A percentile compares a stretch with the other conserved stretches of the same genome.
These are phyloP conservation scores for Drosophila carrolli DNA, from an alignment of 1,140 invertebrate genomes.

Conservation along the genomic window DNA sequence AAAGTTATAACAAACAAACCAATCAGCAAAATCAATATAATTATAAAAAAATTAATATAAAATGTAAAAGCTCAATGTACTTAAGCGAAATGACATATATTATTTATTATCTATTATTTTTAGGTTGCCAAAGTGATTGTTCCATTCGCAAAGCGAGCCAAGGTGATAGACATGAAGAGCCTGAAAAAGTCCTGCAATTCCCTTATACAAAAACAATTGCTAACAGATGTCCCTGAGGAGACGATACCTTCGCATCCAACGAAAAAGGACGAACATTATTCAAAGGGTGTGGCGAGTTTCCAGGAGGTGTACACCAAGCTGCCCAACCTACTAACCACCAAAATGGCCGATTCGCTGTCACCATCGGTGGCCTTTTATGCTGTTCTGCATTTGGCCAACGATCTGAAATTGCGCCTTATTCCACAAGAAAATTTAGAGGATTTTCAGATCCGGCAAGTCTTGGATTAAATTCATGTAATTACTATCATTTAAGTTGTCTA, in stretches of 20 bases:
- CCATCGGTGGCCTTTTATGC: slow-evolving; percentile 90
- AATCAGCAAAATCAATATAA: no score
- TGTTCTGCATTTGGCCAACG: slow-evolving; percentile 91
- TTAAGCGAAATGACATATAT: no score
- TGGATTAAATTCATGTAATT: slow-evolving; percentile 19
- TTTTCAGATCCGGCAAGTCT: slow-evolving; percentile 77
- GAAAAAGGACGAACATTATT: slow-evolving; percentile 56
- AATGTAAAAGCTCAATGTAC: no score
- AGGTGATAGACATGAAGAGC: slow-evolving; percentile 91
- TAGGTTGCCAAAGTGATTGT: slow-evolving; percentile 88
- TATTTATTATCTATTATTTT: background rate
- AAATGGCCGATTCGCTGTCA: slow-evolving; percentile 88
- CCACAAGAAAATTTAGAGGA: slow-evolving; percentile 68
- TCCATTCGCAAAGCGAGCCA: slow-evolving; percentile 89
- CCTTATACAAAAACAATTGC: slow-evolving; percentile 75
- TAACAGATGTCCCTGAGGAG: slow-evolving; percentile 32
- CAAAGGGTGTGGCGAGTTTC: slow-evolving; percentile 73
- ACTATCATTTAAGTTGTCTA: background rate
- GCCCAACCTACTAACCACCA: slow-evolving; percentile 86
- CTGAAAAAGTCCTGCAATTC: slow-evolving; percentile 88
- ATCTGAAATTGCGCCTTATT: slow-evolving; percentile 85
- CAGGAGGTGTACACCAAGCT: slow-evolving; percentile 86
- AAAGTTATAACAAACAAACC: no score
- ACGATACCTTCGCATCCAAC: slow-evolving; percentile 53
- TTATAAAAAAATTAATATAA: no score